phyloP scores from a whole-genome alignment of 2,797 vertebrate genomes.

The Staurois parvus region DNA sequence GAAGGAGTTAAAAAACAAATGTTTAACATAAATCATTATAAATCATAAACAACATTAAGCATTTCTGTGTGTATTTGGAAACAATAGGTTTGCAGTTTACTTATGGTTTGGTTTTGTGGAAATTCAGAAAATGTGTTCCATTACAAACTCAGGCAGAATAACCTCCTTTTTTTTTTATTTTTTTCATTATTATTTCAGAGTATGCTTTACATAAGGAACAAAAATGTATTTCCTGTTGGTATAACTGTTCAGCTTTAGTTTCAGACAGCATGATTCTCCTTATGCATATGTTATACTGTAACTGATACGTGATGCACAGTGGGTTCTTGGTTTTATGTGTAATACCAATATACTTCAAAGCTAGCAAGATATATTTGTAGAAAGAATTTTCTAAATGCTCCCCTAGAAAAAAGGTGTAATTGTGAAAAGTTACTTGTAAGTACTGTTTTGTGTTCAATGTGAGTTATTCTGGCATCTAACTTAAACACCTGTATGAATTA shows the following conservation, averaged over 20 bases:
- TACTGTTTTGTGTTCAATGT: slow-evolving; percentile 25
- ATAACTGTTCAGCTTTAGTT: slow-evolving; percentile 60
- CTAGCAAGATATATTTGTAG: background rate
- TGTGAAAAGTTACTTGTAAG: background rate
- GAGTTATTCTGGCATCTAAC: slow-evolving; percentile 37
- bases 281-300: slow-evolving; percentile 51
- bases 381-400: slow-evolving; percentile 25
- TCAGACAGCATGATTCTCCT: slow-evolving; percentile 51
- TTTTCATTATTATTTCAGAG: too few species aligned
- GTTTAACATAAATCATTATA: too few species aligned
- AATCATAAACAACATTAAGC: too few species aligned
- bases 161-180: too few species aligned
- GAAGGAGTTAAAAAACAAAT: too few species aligned
- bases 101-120: too few species aligned
- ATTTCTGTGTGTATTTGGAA: too few species aligned
- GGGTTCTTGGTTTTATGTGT: slow-evolving; percentile 45
- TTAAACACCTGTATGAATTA: background rate
- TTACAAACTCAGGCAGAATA: too few species aligned
- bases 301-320: slow-evolving; percentile 60
- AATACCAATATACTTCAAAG: slow-evolving; percentile 37
- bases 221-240: background rate
- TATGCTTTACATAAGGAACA: slow-evolving; percentile 1
- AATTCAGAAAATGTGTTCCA: too few species aligned
- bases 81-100: too few species aligned
- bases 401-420: slow-evolving; percentile 15